Conservation (phyloP, 2,113 vertebrate genomes). For the Agelaius phoeniceus region DNA sequence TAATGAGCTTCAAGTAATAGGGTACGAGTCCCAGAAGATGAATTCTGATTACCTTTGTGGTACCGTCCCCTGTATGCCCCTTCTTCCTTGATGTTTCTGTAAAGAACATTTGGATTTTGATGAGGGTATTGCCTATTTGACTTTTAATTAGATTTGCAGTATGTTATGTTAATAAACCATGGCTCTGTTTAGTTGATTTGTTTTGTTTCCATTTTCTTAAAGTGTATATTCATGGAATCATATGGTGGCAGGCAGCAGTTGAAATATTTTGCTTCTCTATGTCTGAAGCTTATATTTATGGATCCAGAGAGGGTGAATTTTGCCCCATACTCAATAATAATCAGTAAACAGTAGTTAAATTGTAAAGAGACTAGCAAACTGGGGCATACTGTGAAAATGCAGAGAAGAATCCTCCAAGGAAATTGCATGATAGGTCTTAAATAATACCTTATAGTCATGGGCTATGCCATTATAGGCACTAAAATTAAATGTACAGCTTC, state of each 20-base stretch:
- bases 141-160: conserved; percentile 80
- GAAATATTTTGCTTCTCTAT: background rate
- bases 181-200: background rate
- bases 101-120: conserved; percentile 80
- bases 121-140: conserved; percentile 73
- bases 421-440: conserved; percentile 22
- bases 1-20: conserved; percentile 90
- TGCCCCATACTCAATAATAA: conserved; percentile 31
- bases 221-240: background rate
- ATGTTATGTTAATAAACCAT: conserved; percentile 65
- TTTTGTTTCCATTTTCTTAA: background rate
- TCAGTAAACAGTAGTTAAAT: conserved; percentile 42
- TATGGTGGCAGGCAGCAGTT: background rate
- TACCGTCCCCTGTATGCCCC: conserved; percentile 59
- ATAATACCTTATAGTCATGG: conserved; percentile 24
- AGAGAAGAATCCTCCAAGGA: conserved; percentile 21
- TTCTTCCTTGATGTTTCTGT: conserved; percentile 80
- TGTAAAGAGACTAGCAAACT: conserved; percentile 25
- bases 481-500: conserved; percentile 42
- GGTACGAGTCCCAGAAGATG: conserved; percentile 86
- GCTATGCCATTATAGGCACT: conserved; percentile 17
- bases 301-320: conserved; percentile 21
- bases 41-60: conserved; percentile 79
- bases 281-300: background rate
- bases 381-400: conserved; percentile 4